Evolutionary conservation across 2,797 vertebrate genomes (phyloP).

Genomic region (Sphaeramia orbicularis): DNA sequence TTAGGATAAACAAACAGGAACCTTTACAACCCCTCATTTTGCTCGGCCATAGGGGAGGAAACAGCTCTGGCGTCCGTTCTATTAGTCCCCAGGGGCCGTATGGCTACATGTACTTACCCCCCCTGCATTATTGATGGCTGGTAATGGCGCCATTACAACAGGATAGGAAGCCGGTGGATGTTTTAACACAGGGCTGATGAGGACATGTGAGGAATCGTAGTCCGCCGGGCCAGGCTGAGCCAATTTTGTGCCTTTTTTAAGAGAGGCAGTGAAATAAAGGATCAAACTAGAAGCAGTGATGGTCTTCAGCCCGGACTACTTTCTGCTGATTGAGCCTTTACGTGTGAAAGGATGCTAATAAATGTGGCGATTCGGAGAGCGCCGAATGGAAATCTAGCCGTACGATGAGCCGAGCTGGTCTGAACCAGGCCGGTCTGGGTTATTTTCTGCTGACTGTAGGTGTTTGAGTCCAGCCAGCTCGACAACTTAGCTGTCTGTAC

Average conservation of each 20-base stretch:
- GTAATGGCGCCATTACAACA: slow-evolving; percentile 89
- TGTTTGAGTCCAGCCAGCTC: slow-evolving; percentile 35
- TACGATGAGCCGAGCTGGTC: slow-evolving; percentile 5
- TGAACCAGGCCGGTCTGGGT: slow-evolving; percentile 15
- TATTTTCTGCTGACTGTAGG: slow-evolving; percentile 50
- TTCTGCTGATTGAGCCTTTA: slow-evolving; percentile 8
- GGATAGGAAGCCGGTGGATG: slow-evolving; percentile 78
- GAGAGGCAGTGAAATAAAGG: slow-evolving; percentile 1
- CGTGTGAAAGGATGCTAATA: slow-evolving; percentile 1
- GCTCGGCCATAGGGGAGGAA: slow-evolving; percentile 78
- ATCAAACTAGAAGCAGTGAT: not conserved
- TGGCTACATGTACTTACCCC: slow-evolving; percentile 66
- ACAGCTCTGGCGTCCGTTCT: slow-evolving; percentile 83
- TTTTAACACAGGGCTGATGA: slow-evolving; percentile 81
- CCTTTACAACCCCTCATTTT: slow-evolving; percentile 80
- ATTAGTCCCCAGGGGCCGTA: slow-evolving; percentile 76
- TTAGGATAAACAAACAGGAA: slow-evolving; percentile 85
- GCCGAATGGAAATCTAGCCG: not conserved
- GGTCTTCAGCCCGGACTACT: not conserved
- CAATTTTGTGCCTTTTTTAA: slow-evolving; percentile 11
- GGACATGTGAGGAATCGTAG: slow-evolving; percentile 34
- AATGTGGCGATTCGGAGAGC: slow-evolving; percentile 4
- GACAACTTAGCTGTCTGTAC: slow-evolving; percentile 4
- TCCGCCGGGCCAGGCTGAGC: not conserved
- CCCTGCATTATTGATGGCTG: slow-evolving; percentile 91